phyloP scores from a whole-genome alignment of 2,888 invertebrate species.

The Crioceris asparagi region DNA sequence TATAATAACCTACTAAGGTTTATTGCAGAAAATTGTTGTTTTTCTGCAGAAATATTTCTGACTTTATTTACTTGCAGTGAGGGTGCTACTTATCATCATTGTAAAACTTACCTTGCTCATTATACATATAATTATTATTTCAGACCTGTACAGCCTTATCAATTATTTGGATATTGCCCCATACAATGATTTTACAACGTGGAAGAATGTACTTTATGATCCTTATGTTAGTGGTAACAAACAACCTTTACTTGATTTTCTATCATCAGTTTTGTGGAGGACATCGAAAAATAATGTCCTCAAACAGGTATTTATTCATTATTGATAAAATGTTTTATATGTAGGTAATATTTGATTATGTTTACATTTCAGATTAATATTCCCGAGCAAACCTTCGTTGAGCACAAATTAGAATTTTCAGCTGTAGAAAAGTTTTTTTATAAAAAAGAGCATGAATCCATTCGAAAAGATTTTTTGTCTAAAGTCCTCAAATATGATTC shows the following conservation, averaged over 20 bases:
- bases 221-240: conserved; percentile 41
- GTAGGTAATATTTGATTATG: background rate
- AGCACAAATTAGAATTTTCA: conserved; percentile 54
- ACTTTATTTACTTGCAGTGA: too few relatives aligned
- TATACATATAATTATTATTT: conserved; percentile 19
- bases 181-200: conserved; percentile 42
- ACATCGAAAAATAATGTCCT: conserved; percentile 56
- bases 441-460: conserved; percentile 46
- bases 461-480: conserved; percentile 39
- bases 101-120: too few relatives aligned
- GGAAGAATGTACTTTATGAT: conserved; percentile 41
- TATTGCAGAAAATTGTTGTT: too few relatives aligned
- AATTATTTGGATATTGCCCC: conserved; percentile 50
- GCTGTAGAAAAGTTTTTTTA: conserved; percentile 67
- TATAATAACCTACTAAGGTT: too few relatives aligned
- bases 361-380: conserved; percentile 42
- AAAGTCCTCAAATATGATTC: conserved; percentile 38
- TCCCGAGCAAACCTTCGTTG: conserved; percentile 48
- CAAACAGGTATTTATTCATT: conserved; percentile 38
- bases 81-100: too few relatives aligned
- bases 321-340: background rate
- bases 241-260: conserved; percentile 41
- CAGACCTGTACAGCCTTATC: conserved; percentile 44
- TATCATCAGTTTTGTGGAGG: conserved; percentile 55
- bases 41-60: too few relatives aligned